phyloP scores from a whole-genome alignment of 2,113 vertebrate genomes.

The Aldabrachelys gigantea region DNA sequence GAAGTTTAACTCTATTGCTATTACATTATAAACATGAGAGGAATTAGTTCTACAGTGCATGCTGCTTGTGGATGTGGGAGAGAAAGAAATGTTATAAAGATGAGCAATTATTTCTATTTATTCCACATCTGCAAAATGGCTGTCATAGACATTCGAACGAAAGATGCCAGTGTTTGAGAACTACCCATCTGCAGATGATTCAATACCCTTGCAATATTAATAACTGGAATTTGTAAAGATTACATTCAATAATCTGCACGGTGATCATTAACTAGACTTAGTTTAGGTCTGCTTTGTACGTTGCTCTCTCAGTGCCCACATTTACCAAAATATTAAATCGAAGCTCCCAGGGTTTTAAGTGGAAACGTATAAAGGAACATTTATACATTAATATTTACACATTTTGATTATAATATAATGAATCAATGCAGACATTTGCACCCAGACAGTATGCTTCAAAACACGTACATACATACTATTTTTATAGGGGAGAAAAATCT shows the following conservation, averaged over 20 bases:
- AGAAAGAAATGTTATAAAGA: not conserved
- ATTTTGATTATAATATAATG: not conserved
- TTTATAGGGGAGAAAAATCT: not conserved
- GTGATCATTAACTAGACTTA: rapidly evolving
- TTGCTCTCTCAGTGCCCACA: rapidly evolving
- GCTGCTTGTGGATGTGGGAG: not conserved
- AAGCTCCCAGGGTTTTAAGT: not conserved
- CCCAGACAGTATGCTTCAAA: not conserved
- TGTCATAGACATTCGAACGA: constrained; percentile 39
- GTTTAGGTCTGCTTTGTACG: not conserved
- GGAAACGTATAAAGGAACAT: not conserved
- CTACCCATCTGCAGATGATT: not conserved
- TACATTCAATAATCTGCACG: not conserved
- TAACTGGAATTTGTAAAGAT: not conserved
- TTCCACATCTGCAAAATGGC: constrained; percentile 72
- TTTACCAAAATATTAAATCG: not conserved
- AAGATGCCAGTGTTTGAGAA: not conserved
- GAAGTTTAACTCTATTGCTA: not conserved
- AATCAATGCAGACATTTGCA: rapidly evolving
- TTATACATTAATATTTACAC: not conserved
- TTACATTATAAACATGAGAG: not conserved
- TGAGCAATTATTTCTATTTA: not conserved
- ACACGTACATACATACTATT: not conserved
- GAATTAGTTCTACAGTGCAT: not conserved
- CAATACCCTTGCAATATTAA: not conserved